phyloP scores from a whole-genome alignment of 1,140 invertebrate genomes.

The Drosophila bifasciata region DNA sequence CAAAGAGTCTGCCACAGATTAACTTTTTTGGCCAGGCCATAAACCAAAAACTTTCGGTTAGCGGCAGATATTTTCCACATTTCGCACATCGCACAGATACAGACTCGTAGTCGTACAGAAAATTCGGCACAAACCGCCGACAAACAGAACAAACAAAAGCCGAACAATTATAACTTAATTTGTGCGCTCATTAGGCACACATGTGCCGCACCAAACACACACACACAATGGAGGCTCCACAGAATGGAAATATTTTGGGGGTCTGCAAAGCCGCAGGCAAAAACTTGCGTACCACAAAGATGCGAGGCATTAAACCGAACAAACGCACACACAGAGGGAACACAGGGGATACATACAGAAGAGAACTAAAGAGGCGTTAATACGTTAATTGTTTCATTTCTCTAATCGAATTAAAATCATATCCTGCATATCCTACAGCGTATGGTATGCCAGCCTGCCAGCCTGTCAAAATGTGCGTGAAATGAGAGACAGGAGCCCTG shows the following conservation, averaged over 20 bases:
- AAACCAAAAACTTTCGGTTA: conserved; percentile 40
- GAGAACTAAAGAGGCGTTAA: conserved; percentile 83
- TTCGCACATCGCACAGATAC: conserved; percentile 42
- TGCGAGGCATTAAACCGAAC: conserved; percentile 60
- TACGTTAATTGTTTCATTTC: conserved; percentile 83
- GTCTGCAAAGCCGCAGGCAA: conserved; percentile 17
- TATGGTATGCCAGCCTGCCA: conserved; percentile 22
- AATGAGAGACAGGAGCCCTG: background rate
- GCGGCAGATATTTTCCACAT: conserved; percentile 2
- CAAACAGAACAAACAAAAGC: conserved; percentile 65
- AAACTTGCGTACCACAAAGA: conserved; percentile 62
- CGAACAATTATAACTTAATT: conserved; percentile 80
- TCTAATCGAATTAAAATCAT: conserved; percentile 84
- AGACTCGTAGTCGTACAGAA: conserved; percentile 14
- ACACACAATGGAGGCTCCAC: conserved; percentile 27
- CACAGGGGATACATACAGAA: conserved; percentile 9
- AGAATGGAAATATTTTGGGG: conserved; percentile 25
- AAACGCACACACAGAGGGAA: conserved; percentile 32
- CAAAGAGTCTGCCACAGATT: conserved; percentile 32
- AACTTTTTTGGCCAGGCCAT: conserved; percentile 44
- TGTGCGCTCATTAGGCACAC: conserved; percentile 78
- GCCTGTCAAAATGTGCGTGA: conserved; percentile 18
- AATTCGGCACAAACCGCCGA: conserved; percentile 44
- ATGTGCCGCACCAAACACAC: conserved; percentile 45
- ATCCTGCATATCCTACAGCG: conserved; percentile 76